Conservation (phyloP, 2,113 vertebrate species). For the Rhombomys opimus region DNA sequence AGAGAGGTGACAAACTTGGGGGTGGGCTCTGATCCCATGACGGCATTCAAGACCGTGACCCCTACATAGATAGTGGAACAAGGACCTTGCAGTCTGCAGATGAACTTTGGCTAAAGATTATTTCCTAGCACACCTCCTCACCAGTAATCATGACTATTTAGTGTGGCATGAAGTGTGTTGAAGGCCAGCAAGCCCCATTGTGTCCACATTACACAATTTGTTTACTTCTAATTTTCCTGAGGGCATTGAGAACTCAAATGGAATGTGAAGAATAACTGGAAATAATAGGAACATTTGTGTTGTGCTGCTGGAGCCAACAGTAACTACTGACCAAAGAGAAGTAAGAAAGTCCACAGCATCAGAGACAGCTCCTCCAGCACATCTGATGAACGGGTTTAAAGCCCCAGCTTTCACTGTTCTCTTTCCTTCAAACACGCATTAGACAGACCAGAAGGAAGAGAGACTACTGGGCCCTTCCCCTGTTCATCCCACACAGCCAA, state of each 20-base stretch:
- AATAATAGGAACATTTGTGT: background rate
- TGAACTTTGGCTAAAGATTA: background rate
- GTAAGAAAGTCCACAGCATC: background rate
- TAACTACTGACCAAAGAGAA: background rate
- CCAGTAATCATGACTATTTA: background rate
- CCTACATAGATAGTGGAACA: background rate
- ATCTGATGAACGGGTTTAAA: background rate
- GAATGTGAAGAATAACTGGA: background rate
- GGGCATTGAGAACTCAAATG: background rate
- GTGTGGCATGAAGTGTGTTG: background rate
- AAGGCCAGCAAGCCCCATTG: background rate
- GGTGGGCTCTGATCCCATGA: background rate
- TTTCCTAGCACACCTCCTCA: background rate
- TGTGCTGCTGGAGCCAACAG: background rate
- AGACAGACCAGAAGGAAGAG: background rate
- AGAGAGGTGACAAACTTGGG: background rate
- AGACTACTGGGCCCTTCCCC: background rate
- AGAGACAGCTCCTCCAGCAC: background rate
- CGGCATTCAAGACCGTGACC: background rate
- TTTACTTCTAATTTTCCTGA: background rate
- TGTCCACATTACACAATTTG: background rate
- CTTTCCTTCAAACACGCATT: background rate
- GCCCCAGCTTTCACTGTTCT: background rate
- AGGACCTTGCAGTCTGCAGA: background rate
- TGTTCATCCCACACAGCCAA: no score